Evolutionary conservation across 1,140 invertebrate species (phyloP).

Genomic region (Drosophila lacteicornis): DNA sequence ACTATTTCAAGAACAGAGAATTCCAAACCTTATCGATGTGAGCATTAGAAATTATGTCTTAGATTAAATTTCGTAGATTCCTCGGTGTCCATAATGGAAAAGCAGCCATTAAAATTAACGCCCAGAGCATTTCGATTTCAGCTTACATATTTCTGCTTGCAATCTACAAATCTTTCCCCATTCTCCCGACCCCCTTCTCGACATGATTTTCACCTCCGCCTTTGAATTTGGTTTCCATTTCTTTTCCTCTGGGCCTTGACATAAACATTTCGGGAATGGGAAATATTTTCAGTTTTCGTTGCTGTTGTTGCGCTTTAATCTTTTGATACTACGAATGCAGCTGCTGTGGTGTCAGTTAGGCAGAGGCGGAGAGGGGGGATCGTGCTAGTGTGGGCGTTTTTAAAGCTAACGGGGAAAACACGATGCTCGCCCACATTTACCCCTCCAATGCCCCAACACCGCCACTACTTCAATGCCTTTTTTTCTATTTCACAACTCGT

Average conservation of each 20-base stretch:
- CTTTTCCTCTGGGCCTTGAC: slow-evolving; percentile 49
- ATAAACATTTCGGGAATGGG: slow-evolving; percentile 63
- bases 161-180: slow-evolving; percentile 32
- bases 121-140: slow-evolving; percentile 11
- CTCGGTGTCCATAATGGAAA: slow-evolving; percentile 16
- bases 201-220: slow-evolving; percentile 31
- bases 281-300: slow-evolving; percentile 59
- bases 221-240: slow-evolving; percentile 61
- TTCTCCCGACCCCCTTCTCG: background rate
- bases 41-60: background rate
- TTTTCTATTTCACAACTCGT: slow-evolving; percentile 14
- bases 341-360: slow-evolving; percentile 54
- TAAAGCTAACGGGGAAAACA: slow-evolving; percentile 43
- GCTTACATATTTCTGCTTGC: slow-evolving; percentile 17
- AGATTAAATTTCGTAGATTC: slow-evolving; percentile 4
- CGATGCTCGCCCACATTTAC: slow-evolving; percentile 57
- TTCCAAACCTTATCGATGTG: background rate
- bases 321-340: slow-evolving; percentile 69
- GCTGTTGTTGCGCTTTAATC: slow-evolving; percentile 75
- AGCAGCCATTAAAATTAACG: background rate
- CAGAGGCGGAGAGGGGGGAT: background rate
- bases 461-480: slow-evolving; percentile 8
- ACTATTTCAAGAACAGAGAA: background rate
- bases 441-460: background rate
- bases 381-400: slow-evolving; percentile 41